Evolutionary conservation across 2,888 invertebrate species (phyloP), one percentile per base, ranked within the genome.

Genomic region (Cantharis rufa): DNA sequence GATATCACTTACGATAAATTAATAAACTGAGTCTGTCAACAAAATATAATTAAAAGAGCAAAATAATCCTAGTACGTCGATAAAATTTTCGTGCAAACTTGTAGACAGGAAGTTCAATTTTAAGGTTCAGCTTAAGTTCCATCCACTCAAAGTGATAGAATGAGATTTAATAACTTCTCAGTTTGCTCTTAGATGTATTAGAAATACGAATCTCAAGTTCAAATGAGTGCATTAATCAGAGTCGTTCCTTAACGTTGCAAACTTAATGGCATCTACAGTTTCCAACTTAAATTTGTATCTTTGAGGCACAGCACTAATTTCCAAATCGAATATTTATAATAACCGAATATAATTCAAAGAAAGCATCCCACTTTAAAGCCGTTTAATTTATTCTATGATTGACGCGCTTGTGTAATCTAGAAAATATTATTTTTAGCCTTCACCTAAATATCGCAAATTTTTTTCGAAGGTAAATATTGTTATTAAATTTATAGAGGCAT

Each of bases 161-260:
- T 32, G 11, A 24, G 48, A 72, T 72, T 72, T 72, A 72, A 72
- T 66, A 72, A 64, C 32, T 72, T 72, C 66, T 66, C 48, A 66
- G 48, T n/a, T 24, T 15, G 18, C 66, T 32, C 69, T 28, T 27
- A 69, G 62, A 73, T 69, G 69, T 73, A 73, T 73, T 73, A 73
- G 62, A 18, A 27, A 68, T 28, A 61, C 62, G 27, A 69, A 69
- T 62, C 73, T 62, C 24, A 28, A 62, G 73, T 73, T 73, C 69
- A 73, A 73, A 69, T 61, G 27, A 63, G 69, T 62, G 32, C 73
- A 73, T 73, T 69, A 69, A 73, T 73, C 73, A 69, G 69, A 62
- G 21, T 24, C 62, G 62, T 73, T 66, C 69, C 48, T 72, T 61
- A 61, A 15, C 16, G 11, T n/a, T 62, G 15, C 15, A 73, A 73